Conservation (phyloP, 2,888 invertebrate species). For the Acanthoscelides obtectus region DNA sequence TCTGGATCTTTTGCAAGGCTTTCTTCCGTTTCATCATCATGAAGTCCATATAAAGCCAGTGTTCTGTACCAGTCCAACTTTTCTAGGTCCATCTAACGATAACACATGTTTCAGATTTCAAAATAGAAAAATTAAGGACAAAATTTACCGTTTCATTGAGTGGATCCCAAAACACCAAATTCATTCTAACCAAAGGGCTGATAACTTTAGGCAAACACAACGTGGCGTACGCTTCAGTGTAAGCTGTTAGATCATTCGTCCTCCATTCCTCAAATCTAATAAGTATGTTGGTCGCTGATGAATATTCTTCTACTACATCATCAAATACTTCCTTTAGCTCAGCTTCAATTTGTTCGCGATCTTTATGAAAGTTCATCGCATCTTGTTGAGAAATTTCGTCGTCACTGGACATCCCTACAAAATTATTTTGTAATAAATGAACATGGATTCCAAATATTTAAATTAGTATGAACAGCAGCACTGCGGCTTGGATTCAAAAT, state of each 20-base stretch:
- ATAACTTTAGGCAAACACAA: constrained; percentile 86
- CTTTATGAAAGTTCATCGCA: constrained; percentile 58
- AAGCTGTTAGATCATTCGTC: constrained; percentile 69
- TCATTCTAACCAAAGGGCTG: constrained; percentile 71
- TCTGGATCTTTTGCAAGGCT: constrained; percentile 74
- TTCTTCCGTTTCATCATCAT: constrained; percentile 61
- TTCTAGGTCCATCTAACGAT: constrained; percentile 57
- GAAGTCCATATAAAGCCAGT: constrained; percentile 65
- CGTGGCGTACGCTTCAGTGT: constrained; percentile 87
- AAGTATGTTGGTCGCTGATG: constrained; percentile 71
- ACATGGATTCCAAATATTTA: no score
- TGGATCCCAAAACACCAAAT: constrained; percentile 60
- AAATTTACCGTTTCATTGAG: constrained; percentile 51
- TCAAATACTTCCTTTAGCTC: constrained; percentile 70
- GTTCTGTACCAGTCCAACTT: constrained; percentile 83
- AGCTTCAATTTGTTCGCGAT: constrained; percentile 59
- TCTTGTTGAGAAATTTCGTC: constrained; percentile 89
- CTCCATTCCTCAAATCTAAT: constrained; percentile 82
- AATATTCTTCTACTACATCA: constrained; percentile 88
- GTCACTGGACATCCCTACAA: constrained; percentile 81
- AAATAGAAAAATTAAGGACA: constrained; percentile 48
- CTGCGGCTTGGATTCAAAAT: no score
- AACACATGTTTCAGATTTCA: no score
- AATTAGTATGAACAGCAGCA: no score
- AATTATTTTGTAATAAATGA: no score